A percentile compares a stretch with the other conserved stretches of the same genome.
phyloP scores from a whole-genome alignment of 2,888 invertebrate genomes.

The Rotaria macrura region DNA sequence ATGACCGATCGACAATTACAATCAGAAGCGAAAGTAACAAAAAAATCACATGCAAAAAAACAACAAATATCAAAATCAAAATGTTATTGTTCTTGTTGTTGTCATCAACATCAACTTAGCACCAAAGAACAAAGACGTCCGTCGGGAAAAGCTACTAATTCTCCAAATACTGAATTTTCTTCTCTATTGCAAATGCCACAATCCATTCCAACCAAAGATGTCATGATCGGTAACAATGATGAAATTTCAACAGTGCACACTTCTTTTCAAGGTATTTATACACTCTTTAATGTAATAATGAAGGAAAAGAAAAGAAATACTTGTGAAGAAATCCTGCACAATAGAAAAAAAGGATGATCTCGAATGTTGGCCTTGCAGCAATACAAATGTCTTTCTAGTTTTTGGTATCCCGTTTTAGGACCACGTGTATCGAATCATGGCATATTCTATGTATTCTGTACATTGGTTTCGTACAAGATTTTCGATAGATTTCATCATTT shows the following conservation, averaged over 20 bases:
- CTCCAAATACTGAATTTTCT: background rate
- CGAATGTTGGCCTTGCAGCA: no score
- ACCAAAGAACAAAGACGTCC: background rate
- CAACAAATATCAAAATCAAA: background rate
- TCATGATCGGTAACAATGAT: background rate
- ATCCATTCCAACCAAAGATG: background rate
- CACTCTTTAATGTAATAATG: no score
- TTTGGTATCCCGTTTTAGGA: no score
- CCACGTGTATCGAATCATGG: no score
- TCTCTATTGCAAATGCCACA: conserved; percentile 5
- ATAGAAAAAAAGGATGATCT: no score
- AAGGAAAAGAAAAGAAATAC: no score
- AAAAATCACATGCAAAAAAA: background rate
- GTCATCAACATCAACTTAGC: background rate
- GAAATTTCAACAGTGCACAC: background rate
- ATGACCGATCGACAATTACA: background rate
- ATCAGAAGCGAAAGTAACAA: background rate
- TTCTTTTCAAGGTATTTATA: background rate
- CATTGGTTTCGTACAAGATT: no score
- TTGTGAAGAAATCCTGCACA: no score
- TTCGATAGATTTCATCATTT: no score
- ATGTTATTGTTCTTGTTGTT: background rate
- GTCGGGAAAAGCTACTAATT: background rate
- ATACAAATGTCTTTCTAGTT: no score
- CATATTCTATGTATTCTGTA: no score